Evolutionary conservation across 1,140 invertebrate genomes (phyloP), one percentile per base, ranked within the genome.

Genomic region (Campodea augens): DNA sequence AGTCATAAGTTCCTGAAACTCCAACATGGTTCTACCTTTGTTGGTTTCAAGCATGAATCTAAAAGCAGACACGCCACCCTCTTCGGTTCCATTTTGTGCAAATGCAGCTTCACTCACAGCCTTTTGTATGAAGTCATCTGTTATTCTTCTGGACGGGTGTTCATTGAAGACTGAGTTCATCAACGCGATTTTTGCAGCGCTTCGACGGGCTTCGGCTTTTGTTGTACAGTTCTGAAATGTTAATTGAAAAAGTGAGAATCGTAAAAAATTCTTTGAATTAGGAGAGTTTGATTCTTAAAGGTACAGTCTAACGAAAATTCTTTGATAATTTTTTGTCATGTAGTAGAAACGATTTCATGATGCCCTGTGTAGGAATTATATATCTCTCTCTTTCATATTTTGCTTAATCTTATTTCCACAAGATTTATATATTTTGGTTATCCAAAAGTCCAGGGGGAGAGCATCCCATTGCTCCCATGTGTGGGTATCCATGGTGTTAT

Each of bases 151-250:
- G 0, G 86, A 89, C 10, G 89, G 88, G 65, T 93, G 89, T 55
- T 95, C 90, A 59, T 93, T 95, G 60, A 93, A 93, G 2, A 95
- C 87, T 4, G 87, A 92, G 64, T 93, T 95, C 87, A 93, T 93
- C 5, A 95, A 68, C 4, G 89, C 89, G 45, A 95, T 92, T 68
- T 93, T 92, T 1, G 89, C 89, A 2, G 88, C 88, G 54, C 87
- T 92, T 51, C 88, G 71, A 29, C 88, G 68, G 1, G 89, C 90
- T 61, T 93, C 89, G 1, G 88, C 88, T 63, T 93, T 93, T 23
- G 88, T 93, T 12, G 85, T 82, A 59, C 88, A 92, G 61, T 91
- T 91, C 75, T 88, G 70, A 10, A 58, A 60, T 4, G 45, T 43
- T 48, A 54, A 43, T 46, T 44, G 43, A 52, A 53, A 45, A 45